A percentile compares a stretch with the other conserved stretches of the same genome.
Evolutionary conservation across 2,113 vertebrate genomes (phyloP).

Genomic region (Desmodus rotundus): DNA sequence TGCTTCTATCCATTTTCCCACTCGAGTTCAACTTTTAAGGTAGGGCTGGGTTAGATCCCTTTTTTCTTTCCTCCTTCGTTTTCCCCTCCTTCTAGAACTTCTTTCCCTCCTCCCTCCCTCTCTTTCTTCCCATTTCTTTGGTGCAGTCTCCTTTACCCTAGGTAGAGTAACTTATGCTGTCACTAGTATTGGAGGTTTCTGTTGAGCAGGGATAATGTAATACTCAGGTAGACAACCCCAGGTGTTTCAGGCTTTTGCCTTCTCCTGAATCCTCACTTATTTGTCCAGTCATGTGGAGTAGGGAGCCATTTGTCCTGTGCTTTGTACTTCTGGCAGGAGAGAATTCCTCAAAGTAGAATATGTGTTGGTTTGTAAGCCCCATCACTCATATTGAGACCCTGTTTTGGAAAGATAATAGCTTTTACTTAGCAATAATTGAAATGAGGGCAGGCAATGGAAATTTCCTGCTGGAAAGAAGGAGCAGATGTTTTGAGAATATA

Average conservation of each 20-base stretch:
- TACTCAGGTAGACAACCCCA: neutral
- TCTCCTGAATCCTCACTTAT: neutral
- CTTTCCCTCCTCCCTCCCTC: neutral
- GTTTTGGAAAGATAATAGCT: conserved; percentile 10
- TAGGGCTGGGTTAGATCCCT: neutral
- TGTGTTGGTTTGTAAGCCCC: neutral
- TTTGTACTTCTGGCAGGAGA: conserved; percentile 33
- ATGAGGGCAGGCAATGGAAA: neutral
- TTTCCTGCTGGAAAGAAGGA: conserved; percentile 18
- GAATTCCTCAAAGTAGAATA: conserved; percentile 12
- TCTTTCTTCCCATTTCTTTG: neutral
- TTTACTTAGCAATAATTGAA: conserved; percentile 20
- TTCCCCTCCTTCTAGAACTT: neutral
- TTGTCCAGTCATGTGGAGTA: conserved; percentile 26
- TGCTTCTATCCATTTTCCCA: conserved; percentile 23
- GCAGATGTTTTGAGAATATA: neutral
- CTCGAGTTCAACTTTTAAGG: neutral
- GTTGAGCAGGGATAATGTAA: neutral
- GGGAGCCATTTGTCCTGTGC: neutral
- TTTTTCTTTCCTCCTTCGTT: neutral
- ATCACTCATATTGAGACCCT: neutral
- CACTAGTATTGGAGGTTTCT: neutral
- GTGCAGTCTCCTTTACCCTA: neutral
- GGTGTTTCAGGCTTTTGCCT: neutral
- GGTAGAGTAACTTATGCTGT: neutral